phyloP scores from a whole-genome alignment of 1,140 invertebrate species.

The Pseudomyrmex sp. region DNA sequence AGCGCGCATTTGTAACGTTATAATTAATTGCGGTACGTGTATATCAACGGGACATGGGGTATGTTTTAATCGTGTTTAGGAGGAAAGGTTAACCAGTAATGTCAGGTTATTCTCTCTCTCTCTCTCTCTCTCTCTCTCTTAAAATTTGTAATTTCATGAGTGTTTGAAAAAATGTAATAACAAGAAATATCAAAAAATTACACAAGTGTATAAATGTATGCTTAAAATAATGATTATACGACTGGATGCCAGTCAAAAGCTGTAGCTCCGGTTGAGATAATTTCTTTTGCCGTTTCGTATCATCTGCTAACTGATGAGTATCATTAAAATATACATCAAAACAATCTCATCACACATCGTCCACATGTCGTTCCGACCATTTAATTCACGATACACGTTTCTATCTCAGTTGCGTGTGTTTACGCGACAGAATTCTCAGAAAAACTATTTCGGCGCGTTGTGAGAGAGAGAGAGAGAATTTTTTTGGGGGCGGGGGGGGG shows the following conservation, averaged over 20 bases:
- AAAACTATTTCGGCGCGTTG: conserved; percentile 67
- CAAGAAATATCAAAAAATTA: background rate
- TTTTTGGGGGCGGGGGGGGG: too few relatives aligned
- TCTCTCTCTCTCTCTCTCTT: too few relatives aligned
- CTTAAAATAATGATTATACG: background rate
- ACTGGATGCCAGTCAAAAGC: background rate
- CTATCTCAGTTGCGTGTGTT: background rate
- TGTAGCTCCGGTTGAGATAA: background rate
- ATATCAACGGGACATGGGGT: background rate
- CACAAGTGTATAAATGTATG: background rate
- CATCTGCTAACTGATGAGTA: background rate
- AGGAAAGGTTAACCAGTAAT: background rate
- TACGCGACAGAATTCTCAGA: conserved; percentile 59
- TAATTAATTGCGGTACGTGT: conserved; percentile 27
- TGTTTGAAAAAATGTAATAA: background rate
- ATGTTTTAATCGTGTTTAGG: conserved; percentile 5
- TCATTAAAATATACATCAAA: conserved; percentile 12
- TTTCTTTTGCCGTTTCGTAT: background rate
- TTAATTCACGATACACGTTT: background rate
- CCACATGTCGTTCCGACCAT: background rate
- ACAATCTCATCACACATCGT: background rate
- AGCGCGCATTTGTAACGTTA: background rate
- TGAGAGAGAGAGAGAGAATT: conserved; percentile 28
- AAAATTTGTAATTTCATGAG: too few relatives aligned
- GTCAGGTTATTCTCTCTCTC: background rate